Base-by-base conservation (phyloP, 2,113 vertebrate species). In the Narcine bancroftii region DNA sequence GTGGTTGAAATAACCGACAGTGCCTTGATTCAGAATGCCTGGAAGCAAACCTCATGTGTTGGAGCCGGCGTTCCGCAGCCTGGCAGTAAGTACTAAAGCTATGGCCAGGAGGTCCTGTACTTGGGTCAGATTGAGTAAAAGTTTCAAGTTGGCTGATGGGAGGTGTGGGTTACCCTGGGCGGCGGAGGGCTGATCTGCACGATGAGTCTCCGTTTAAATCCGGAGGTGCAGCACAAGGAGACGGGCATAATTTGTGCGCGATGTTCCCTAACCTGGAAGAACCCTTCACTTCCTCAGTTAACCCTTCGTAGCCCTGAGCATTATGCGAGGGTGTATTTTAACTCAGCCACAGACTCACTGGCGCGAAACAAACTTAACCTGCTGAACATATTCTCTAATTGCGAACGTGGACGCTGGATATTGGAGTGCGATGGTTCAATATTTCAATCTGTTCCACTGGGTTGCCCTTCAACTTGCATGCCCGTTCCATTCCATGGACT, bases 41-140 rank as follows among this genome's bases (percentile, higher is more conserved):
- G 92, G 92, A 89, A 93, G 7, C 81, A 87, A 81, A 92, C 56
- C 94, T 89, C 94, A 92, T 93, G 94, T 93, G 94, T 56, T 83
- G 56, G 93, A 94, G 91, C 76, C 33, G 10, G 92, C 93, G 92
- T 92, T 76, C 92, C 94, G 94, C 92, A 60, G 92, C 93, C 95
- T 94, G 92, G 93, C 93, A 93, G 96, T 96, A 94, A 96, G 96
- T 96, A 92, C 92, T 81, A 63, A 24, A 50, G 2, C 60, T 66
- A 2, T 9, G 85, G 85, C 33, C 4, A 36, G 13, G 36, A 66
- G 60, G 45, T 26, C 50, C 83, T 89, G 53, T 39, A 65, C 19
- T 63, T 66, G 87, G 39, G 87, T 42, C 66, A 66, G 63, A 36
- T 53, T 89, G 87, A 42, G n/a, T 45, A 26, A 89, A 69, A 65